Base-by-base conservation (phyloP, 2,888 invertebrate genomes). In the Orthosia gothica region DNA sequence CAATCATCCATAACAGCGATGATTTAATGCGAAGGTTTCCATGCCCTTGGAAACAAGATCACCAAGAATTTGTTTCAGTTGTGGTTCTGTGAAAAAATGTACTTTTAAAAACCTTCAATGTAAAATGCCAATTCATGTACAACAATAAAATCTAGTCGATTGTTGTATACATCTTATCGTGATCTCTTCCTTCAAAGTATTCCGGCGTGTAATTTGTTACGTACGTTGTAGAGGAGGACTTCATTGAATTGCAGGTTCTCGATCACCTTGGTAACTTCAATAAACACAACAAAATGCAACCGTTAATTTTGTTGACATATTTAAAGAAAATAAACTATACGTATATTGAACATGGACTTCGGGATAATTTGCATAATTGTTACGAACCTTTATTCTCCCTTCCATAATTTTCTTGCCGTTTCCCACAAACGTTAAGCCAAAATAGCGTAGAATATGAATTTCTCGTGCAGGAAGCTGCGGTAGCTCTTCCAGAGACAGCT, bases 11-110 rank as follows among this genome's bases (percentile, higher is more conserved):
- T 79, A 98, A 97, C 55, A 99, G 94, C 0, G 99, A 98, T 16
- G 98, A 99, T 91, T 99, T 99, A 78, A 99, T 98, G n/a, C n/a
- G n/a, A n/a, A n/a, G n/a, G n/a, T n/a, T n/a, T 99, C 99, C 98
- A 99, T 98, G 40, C 99, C 99, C 69, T 99, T 99, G 18, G 98
- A 98, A 95, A 99, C 99, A 55, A 99, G 96, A 92, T 99, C 99
- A 23, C 98, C 98, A 88, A 99, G 97, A 73, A 99, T 98, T 96
- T 99, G 99, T 89, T 99, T 98, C 90, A 99, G 97, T 95, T 99
- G 99, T 70, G 98, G 97, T 96, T 99, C 99, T 98, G 96, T 63
- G 93, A 94, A 81, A 71, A 73, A 65, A 59, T n/a, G 0, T 74
- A 54, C 9, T 49, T 54, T 50, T 1, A 82, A 47, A 62, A 71